These are phyloP conservation scores for Melanotaenia pygmaea DNA, from an alignment of 2,797 vertebrate species.

Conservation along the genomic window DNA sequence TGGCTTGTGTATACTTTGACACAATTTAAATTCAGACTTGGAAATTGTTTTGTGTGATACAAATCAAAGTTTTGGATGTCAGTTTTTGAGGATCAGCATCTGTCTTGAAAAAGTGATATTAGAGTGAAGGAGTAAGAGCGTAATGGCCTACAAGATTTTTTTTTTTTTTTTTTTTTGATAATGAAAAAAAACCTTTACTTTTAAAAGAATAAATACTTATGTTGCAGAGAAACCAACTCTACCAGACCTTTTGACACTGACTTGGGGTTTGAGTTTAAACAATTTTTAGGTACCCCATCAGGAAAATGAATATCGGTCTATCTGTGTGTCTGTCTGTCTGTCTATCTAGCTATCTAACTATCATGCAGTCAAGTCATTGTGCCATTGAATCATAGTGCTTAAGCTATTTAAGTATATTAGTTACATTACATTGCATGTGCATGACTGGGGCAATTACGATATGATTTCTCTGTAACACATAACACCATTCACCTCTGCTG, in stretches of 20 bases:
- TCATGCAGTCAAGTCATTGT: neutral
- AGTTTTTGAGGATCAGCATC: conserved; percentile 58
- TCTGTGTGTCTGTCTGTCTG: conserved; percentile 6
- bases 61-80: conserved; percentile 65
- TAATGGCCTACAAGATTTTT: conserved; percentile 12
- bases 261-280: neutral
- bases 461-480: conserved; percentile 18
- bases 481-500: conserved; percentile 23
- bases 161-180: neutral
- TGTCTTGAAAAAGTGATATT: conserved; percentile 56
- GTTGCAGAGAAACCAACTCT: conserved; percentile 5
- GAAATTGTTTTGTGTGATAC: conserved; percentile 69
- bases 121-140: conserved; percentile 16
- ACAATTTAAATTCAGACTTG: conserved; percentile 68
- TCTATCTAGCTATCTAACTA: conserved; percentile 15
- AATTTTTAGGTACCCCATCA: too few species aligned
- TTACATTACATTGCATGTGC: neutral
- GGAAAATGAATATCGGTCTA: neutral
- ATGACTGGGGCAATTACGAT: conserved; percentile 5
- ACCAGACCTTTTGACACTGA: conserved; percentile 11
- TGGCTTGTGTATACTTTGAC: conserved; percentile 65
- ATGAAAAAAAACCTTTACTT: neutral
- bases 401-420: too few species aligned
- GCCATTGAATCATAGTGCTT: too few species aligned
- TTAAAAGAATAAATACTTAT: neutral